Conservation (phyloP, 2,797 vertebrate species). For the Siniperca obscura region DNA sequence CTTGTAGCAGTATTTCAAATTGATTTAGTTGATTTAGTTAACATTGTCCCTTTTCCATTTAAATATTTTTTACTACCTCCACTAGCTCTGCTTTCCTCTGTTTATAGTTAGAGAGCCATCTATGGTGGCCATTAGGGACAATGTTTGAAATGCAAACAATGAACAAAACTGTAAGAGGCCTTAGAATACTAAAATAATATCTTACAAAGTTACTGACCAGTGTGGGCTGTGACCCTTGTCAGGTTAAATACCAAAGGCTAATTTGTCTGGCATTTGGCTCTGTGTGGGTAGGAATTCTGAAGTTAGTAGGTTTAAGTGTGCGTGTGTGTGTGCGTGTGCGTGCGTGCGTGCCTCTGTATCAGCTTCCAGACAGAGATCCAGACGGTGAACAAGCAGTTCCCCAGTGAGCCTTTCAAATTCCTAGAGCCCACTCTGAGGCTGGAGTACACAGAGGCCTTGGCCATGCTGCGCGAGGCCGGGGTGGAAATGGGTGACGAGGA, state of each 20-base stretch:
- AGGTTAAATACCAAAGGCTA: not conserved
- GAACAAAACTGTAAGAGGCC: not conserved
- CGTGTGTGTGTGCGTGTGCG: not conserved
- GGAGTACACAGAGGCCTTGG: conserved; percentile 93
- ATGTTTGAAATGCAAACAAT: not conserved
- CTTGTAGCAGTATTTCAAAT: not conserved
- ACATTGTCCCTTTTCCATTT: not conserved
- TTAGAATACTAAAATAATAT: not conserved
- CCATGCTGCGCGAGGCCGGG: conserved; percentile 94
- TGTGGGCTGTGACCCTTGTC: not conserved
- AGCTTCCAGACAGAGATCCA: conserved; percentile 98
- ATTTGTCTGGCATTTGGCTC: conserved; percentile 7
- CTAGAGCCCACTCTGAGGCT: conserved; percentile 97
- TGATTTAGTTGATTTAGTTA: not conserved
- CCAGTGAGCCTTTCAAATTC: conserved; percentile 97
- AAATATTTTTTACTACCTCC: not conserved
- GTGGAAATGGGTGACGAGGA: conserved; percentile 99
- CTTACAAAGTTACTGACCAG: not conserved
- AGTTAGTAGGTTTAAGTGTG: not conserved
- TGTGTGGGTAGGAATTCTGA: conserved; percentile 2
- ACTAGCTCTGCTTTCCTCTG: not conserved
- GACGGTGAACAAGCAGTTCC: conserved; percentile 94
- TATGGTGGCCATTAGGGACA: too few relatives aligned
- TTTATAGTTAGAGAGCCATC: not conserved
- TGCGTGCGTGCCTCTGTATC: not conserved